Evolutionary conservation across 2,797 vertebrate species (phyloP), one percentile per base, ranked within the genome.

Genomic region (Vireo griseus): DNA sequence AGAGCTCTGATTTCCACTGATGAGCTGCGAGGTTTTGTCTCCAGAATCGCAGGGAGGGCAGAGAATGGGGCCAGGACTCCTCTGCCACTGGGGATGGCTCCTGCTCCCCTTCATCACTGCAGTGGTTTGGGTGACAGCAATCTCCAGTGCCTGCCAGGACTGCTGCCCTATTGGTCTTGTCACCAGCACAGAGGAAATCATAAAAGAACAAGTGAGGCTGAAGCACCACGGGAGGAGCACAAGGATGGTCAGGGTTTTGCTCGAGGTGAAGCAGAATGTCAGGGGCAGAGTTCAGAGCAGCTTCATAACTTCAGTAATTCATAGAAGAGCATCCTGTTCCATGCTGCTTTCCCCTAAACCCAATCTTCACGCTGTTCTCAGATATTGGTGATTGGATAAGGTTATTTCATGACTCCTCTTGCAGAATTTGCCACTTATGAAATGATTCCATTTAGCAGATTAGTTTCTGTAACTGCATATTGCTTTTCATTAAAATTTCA

Each of bases 401-500:
- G 31, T 57, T 24, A 12, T 89, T 76, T 8, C 45, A 2, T 13
- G 13, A 18, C 61, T 77, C 55, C 50, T 73, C 65, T 81, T 35
- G 37, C 86, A 67, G 73, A 92, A 90, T 82, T 76, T 57, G 73
- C 77, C 51, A 52, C 81, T 82, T 74, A 48, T 35, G 81, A 88
- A 89, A 50, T 82, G 29, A 73, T 79, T 89, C 84, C 57, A 42
- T 89, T 85, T 66, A 75, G 77, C 55, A 95, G 91, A 78, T 91
- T 58, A 65, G 59, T 89, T 94, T 92, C 66, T 91, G 71, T 78
- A 67, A 51, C 67, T 87, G 71, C 63, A 52, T 91, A 87, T 87
- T 79, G 75, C 84, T 89, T 87, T 92, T 85, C 74, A 89, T 85
- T 87, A 74, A 73, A 73, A 94, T 92, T 93, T 96, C 87, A 94